These are phyloP conservation scores for Psilanteris sp. DNA, from an alignment of 1,140 invertebrate genomes.

Conservation along the genomic window DNA sequence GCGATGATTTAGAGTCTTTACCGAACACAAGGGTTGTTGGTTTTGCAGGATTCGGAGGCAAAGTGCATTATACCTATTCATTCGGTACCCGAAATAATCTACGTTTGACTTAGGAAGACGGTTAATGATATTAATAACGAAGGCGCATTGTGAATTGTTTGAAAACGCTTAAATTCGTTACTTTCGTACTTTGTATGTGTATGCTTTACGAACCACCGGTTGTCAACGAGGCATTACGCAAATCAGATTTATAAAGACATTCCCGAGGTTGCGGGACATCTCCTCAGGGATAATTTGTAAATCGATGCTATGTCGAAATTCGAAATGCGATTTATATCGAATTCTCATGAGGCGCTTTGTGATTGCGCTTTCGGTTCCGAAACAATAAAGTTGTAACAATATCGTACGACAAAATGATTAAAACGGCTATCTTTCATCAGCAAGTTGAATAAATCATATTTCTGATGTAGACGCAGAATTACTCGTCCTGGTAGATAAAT, in stretches of 20 bases:
- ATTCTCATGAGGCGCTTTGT: not conserved
- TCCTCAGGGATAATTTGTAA: conserved; percentile 1
- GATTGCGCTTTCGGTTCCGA: not conserved
- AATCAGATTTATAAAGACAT: not conserved
- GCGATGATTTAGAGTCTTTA: conserved; percentile 30
- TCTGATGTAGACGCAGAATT: conserved; percentile 19
- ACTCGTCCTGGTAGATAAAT: conserved; percentile 13
- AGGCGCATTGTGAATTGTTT: conserved; percentile 1
- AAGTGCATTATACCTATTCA: conserved; percentile 42
- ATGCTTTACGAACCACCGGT: conserved; percentile 5
- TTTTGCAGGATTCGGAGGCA: conserved; percentile 17
- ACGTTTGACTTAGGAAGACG: conserved; percentile 21
- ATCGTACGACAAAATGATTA: conserved; percentile 13
- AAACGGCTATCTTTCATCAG: conserved; percentile 14
- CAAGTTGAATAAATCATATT: conserved; percentile 14
- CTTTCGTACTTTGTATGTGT: conserved; percentile 12
- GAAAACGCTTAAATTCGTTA: conserved; percentile 1
- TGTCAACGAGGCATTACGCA: conserved; percentile 10
- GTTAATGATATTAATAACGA: conserved; percentile 39
- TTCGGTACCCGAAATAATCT: conserved; percentile 31
- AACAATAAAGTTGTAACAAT: not conserved
- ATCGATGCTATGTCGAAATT: conserved; percentile 3
- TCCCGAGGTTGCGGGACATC: not conserved
- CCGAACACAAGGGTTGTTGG: conserved; percentile 26
- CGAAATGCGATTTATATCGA: conserved; percentile 1